These are phyloP conservation scores for Myotis vivesi DNA, from an alignment of 2,797 vertebrate species.

Conservation along the genomic window DNA sequence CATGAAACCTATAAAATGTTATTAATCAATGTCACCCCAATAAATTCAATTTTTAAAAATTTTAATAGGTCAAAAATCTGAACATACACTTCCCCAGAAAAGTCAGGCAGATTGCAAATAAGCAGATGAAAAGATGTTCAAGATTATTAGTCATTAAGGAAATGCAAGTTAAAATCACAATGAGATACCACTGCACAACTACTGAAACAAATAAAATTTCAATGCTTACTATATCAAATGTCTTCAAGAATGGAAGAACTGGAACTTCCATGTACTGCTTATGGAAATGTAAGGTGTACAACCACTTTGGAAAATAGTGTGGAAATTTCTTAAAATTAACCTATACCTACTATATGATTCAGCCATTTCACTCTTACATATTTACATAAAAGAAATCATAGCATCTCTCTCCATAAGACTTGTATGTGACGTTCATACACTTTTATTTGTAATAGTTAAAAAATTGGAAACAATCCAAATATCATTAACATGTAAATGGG, in stretches of 20 bases:
- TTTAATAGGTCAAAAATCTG: neutral
- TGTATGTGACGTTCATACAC: neutral
- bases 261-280: neutral
- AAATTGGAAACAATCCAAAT: neutral
- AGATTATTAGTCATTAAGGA: neutral
- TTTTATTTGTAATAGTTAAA: neutral
- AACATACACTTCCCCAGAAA: neutral
- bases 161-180: neutral
- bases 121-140: slow-evolving; percentile 3
- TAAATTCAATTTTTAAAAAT: neutral
- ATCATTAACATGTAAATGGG: neutral
- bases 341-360: neutral
- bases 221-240: neutral
- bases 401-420: neutral
- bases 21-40: neutral
- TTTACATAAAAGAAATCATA: slow-evolving; percentile 24
- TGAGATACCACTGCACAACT: neutral
- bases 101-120: neutral
- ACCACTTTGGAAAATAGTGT: neutral
- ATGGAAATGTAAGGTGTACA: neutral
- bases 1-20: neutral
- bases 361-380: neutral
- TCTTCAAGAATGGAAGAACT: neutral
- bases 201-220: neutral
- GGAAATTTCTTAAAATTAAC: slow-evolving; percentile 33